Conservation (phyloP, 2,888 invertebrate genomes). For the Pilophorus perplexus region DNA sequence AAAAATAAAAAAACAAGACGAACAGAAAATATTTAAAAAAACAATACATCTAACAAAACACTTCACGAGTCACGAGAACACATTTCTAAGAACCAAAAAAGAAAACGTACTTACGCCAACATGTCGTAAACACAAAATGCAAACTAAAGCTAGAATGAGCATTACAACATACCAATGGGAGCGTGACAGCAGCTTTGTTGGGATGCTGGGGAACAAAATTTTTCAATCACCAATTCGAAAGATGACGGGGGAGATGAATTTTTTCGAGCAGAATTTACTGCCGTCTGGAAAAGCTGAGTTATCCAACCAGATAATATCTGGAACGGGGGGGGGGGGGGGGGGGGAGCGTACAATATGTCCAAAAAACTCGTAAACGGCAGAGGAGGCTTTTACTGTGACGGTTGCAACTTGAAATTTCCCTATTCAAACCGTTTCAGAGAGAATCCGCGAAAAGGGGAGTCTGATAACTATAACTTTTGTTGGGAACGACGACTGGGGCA, state of each 20-base stretch:
- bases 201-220: no score
- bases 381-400: neutral
- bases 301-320: neutral
- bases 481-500: neutral
- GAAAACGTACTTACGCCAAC: constrained; percentile 45
- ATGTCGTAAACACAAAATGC: constrained; percentile 17
- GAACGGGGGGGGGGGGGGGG: neutral
- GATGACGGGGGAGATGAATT: no score
- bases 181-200: constrained; percentile 6
- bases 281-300: no score
- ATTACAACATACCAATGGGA: constrained; percentile 14
- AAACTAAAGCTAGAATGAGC: constrained; percentile 30
- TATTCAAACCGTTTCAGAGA: no score
- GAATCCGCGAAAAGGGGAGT: no score
- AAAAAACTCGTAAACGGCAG: neutral
- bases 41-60: constrained; percentile 39
- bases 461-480: neutral
- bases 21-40: constrained; percentile 27
- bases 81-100: constrained; percentile 44
- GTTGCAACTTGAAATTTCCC: neutral
- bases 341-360: neutral
- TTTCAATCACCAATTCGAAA: no score
- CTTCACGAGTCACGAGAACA: constrained; percentile 43
- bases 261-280: no score
- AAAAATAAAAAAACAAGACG: neutral